A percentile compares a stretch with the other conserved stretches of the same genome.
phyloP scores from a whole-genome alignment of 1,140 invertebrate genomes.

The Hydropsyche tenuis region DNA sequence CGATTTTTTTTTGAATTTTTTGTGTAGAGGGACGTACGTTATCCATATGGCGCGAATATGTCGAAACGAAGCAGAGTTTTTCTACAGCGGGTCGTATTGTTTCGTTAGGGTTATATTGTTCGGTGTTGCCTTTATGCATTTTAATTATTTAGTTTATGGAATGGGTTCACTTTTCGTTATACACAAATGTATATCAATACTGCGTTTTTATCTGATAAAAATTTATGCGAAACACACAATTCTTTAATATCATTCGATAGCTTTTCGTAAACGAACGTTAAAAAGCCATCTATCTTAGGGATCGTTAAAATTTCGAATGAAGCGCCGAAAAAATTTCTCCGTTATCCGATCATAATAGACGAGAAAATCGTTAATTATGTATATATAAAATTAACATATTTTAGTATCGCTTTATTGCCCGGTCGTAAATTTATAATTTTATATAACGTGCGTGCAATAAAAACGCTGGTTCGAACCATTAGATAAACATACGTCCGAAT shows the following conservation, averaged over 20 bases:
- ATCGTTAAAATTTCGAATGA: not conserved
- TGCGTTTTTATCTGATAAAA: too few species aligned
- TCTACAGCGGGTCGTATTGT: not conserved
- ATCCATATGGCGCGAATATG: not conserved
- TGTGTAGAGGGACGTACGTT: not conserved
- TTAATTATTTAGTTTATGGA: too few species aligned
- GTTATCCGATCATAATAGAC: not conserved
- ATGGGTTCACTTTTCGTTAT: too few species aligned
- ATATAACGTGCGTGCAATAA: too few species aligned
- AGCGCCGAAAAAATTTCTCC: not conserved
- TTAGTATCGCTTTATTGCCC: conserved; percentile 1
- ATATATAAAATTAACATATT: conserved; percentile 1
- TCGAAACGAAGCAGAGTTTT: not conserved
- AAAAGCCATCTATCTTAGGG: too few species aligned
- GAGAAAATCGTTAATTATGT: conserved; percentile 4
- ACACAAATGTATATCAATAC: too few species aligned
- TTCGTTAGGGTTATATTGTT: not conserved
- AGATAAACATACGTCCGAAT: too few species aligned
- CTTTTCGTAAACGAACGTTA: too few species aligned
- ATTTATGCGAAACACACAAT: too few species aligned
- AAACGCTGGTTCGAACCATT: too few species aligned
- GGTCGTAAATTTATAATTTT: conserved; percentile 4
- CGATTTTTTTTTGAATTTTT: too few species aligned
- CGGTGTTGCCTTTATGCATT: not conserved
- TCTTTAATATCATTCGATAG: too few species aligned